Percentiles rank a stretch among this genome's conserved stretches.
phyloP scores from a whole-genome alignment of 2,888 invertebrate genomes.

The Xanthorhoe designata region DNA sequence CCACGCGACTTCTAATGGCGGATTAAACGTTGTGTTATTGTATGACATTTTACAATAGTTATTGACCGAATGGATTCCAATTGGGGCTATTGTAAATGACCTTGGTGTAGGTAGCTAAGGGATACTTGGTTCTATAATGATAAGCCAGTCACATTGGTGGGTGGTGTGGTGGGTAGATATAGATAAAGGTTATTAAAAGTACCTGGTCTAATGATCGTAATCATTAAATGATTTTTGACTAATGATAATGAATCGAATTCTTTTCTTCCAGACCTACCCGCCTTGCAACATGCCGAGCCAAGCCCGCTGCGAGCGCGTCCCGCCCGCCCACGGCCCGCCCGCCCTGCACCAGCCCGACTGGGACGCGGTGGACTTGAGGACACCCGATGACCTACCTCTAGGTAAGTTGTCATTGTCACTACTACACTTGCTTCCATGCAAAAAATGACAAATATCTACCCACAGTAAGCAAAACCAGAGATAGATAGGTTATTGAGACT shows the following conservation, averaged over 20 bases:
- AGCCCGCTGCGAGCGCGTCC: slow-evolving; percentile 72
- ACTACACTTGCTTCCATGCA: too few species aligned
- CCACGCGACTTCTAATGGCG: slow-evolving; percentile 64
- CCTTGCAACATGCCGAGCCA: slow-evolving; percentile 67
- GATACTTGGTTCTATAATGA: not conserved
- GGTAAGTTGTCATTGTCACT: slow-evolving; percentile 53
- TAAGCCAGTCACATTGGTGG: too few species aligned
- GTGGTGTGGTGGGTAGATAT: too few species aligned
- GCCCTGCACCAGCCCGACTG: slow-evolving; percentile 51
- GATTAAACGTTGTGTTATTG: slow-evolving; percentile 48
- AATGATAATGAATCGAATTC: too few species aligned
- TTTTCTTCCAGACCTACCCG: slow-evolving; percentile 55
- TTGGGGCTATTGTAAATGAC: slow-evolving; percentile 26
- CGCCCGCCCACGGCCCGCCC: slow-evolving; percentile 61
- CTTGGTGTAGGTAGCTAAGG: slow-evolving; percentile 12
- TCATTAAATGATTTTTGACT: too few species aligned
- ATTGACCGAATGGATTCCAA: slow-evolving; percentile 32
- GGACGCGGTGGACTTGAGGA: slow-evolving; percentile 64
- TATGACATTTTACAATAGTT: slow-evolving; percentile 39
- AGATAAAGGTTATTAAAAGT: too few species aligned
- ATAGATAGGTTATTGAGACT: too few species aligned
- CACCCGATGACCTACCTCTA: slow-evolving; percentile 71
- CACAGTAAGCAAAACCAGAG: too few species aligned
- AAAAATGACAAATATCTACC: too few species aligned
- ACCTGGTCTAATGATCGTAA: too few species aligned